A percentile compares a stretch with the other conserved stretches of the same genome.
Conservation (phyloP, 2,888 invertebrate genomes). For the Thymelicus acteon region DNA sequence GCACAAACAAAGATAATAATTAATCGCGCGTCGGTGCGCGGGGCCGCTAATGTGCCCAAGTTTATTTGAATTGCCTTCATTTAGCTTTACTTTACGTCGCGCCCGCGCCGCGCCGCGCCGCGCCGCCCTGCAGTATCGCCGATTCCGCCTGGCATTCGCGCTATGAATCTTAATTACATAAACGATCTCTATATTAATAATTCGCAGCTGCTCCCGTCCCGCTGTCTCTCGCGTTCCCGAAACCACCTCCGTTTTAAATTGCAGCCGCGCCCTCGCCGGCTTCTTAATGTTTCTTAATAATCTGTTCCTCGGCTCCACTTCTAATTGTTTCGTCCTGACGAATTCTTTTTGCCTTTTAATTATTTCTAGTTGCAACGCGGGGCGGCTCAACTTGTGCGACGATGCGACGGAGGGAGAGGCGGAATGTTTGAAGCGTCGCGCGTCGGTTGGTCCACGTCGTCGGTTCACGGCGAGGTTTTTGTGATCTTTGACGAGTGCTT, state of each 20-base stretch:
- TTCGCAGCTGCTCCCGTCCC: conserved; percentile 34
- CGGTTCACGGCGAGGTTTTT: conserved; percentile 14
- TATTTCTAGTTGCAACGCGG: conserved; percentile 32
- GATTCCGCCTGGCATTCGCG: conserved; percentile 37
- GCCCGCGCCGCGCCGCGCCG: conserved; percentile 36
- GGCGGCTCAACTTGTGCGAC: conserved; percentile 1
- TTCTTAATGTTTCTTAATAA: conserved; percentile 30
- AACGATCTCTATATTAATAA: conserved; percentile 37
- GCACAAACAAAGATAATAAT: conserved; percentile 31
- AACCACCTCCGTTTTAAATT: conserved; percentile 30
- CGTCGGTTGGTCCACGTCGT: conserved; percentile 8
- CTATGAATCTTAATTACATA: conserved; percentile 39
- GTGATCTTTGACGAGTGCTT: conserved; percentile 7
- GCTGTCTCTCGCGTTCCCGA: conserved; percentile 20
- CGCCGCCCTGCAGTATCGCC: conserved; percentile 30
- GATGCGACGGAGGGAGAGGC: not conserved
- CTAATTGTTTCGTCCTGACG: conserved; percentile 16
- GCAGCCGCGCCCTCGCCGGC: conserved; percentile 17
- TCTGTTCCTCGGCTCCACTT: conserved; percentile 12
- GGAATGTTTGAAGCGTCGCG: conserved; percentile 6
- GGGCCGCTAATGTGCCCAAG: conserved; percentile 47
- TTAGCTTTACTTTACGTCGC: conserved; percentile 49
- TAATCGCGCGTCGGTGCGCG: conserved; percentile 33
- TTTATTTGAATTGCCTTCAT: conserved; percentile 65
- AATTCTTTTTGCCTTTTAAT: conserved; percentile 30